phyloP scores from a whole-genome alignment of 2,797 vertebrate genomes.

The Onychomys leucogaster region DNA sequence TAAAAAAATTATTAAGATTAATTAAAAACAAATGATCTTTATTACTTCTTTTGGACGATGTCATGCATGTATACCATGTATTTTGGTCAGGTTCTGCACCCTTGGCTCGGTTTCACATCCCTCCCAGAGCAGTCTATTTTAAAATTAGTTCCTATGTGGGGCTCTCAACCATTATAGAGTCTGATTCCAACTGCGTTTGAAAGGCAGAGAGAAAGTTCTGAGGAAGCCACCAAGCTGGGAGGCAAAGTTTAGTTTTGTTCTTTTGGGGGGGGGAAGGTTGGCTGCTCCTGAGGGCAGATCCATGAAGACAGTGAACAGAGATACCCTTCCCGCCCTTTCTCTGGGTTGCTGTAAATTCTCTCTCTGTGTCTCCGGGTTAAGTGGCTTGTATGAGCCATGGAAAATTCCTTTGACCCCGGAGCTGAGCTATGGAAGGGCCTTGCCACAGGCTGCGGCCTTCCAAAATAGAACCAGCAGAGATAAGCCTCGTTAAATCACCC shows the following conservation, averaged over 20 bases:
- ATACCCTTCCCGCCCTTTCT: not conserved
- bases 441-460: not conserved
- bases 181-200: not conserved
- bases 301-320: not conserved
- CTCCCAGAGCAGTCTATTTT: slow-evolving; percentile 29
- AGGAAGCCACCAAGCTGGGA: not conserved
- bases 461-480: not conserved
- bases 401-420: not conserved
- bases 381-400: not conserved
- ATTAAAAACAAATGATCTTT: not conserved
- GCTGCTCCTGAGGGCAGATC: not conserved
- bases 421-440: not conserved
- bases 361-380: too few species aligned
- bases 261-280: not conserved
- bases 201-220: not conserved
- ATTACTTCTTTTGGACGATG: not conserved
- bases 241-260: not conserved
- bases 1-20: not conserved
- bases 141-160: slow-evolving; percentile 3
- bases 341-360: too few species aligned
- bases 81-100: not conserved
- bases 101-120: not conserved
- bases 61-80: too few species aligned
- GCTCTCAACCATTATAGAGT: not conserved
- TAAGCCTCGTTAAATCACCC: not conserved